Conservation (phyloP, 2,797 vertebrate genomes). For the Mormyrus hasselquistii region DNA sequence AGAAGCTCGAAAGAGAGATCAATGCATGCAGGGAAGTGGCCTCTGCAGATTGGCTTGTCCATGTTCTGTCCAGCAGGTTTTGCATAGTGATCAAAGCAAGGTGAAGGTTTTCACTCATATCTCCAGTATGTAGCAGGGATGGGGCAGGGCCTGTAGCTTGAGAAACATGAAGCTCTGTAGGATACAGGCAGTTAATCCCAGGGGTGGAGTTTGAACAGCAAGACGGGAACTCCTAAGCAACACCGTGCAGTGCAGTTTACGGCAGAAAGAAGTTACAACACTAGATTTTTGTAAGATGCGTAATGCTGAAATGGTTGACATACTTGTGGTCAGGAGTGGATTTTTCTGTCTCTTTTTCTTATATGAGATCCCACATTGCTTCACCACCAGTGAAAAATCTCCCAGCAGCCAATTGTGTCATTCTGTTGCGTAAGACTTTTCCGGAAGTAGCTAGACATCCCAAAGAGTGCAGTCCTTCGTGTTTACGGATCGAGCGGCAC, state of each 20-base stretch:
- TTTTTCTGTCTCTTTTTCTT: not conserved
- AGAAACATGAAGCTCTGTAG: not conserved
- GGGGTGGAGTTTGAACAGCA: not conserved
- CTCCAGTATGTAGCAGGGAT: not conserved
- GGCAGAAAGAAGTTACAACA: not conserved
- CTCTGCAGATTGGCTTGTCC: not conserved
- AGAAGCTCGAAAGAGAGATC: not conserved
- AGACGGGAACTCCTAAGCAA: not conserved
- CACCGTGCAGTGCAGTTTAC: not conserved
- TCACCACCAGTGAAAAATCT: not conserved
- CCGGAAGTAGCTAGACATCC: not conserved
- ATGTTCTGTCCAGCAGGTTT: not conserved
- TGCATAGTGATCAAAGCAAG: not conserved
- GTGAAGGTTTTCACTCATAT: not conserved
- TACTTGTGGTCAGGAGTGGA: not conserved
- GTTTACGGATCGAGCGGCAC: not conserved
- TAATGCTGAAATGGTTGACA: not conserved
- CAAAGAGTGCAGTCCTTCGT: not conserved
- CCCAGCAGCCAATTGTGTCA: constrained; percentile 7
- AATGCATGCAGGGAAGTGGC: not conserved
- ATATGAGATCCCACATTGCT: not conserved
- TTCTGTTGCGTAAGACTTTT: not conserved
- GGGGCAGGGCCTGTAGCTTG: not conserved
- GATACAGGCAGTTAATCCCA: not conserved
- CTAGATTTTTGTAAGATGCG: not conserved